Percentiles rank a stretch among this genome's conserved stretches.
Conservation (phyloP, 2,888 invertebrate species). For the Melanargia galathea region DNA sequence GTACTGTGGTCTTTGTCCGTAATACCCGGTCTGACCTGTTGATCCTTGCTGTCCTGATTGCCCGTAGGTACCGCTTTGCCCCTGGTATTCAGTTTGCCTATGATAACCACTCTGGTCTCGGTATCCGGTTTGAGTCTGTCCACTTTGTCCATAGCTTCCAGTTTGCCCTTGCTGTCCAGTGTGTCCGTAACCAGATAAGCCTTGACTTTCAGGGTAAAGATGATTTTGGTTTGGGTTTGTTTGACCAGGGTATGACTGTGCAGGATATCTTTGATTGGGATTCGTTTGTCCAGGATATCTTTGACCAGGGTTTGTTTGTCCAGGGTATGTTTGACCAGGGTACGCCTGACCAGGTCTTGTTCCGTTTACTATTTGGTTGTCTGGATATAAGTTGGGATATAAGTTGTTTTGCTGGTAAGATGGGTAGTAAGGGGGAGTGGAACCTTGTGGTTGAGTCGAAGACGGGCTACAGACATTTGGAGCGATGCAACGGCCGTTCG, state of each 20-base stretch:
- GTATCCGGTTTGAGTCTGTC: slow-evolving; percentile 32
- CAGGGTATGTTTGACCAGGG: slow-evolving; percentile 1
- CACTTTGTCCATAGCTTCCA: slow-evolving; percentile 37
- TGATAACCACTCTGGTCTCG: slow-evolving; percentile 27
- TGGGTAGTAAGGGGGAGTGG: slow-evolving; percentile 33
- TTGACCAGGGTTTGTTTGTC: slow-evolving; percentile 22
- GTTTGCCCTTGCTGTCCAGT: slow-evolving; percentile 25
- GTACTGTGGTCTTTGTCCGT: slow-evolving; percentile 26
- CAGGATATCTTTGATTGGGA: slow-evolving; percentile 25
- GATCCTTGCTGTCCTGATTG: slow-evolving; percentile 34
- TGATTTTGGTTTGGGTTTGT: slow-evolving; percentile 20
- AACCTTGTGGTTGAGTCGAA: slow-evolving; percentile 47
- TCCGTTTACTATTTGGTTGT: slow-evolving; percentile 34
- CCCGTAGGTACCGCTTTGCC: slow-evolving; percentile 19
- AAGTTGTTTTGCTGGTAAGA: slow-evolving; percentile 36
- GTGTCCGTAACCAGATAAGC: slow-evolving; percentile 1
- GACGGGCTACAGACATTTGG: slow-evolving; percentile 62
- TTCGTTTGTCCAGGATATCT: slow-evolving; percentile 19
- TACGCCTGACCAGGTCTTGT: slow-evolving; percentile 26
- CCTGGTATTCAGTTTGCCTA: slow-evolving; percentile 23
- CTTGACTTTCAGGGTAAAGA: slow-evolving; percentile 21
- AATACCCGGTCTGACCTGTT: slow-evolving; percentile 26
- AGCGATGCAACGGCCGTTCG: slow-evolving; percentile 58
- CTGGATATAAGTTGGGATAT: slow-evolving; percentile 40
- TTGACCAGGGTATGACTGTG: background rate